phyloP scores from a whole-genome alignment of 2,797 vertebrate species.

The Falco naumanni region DNA sequence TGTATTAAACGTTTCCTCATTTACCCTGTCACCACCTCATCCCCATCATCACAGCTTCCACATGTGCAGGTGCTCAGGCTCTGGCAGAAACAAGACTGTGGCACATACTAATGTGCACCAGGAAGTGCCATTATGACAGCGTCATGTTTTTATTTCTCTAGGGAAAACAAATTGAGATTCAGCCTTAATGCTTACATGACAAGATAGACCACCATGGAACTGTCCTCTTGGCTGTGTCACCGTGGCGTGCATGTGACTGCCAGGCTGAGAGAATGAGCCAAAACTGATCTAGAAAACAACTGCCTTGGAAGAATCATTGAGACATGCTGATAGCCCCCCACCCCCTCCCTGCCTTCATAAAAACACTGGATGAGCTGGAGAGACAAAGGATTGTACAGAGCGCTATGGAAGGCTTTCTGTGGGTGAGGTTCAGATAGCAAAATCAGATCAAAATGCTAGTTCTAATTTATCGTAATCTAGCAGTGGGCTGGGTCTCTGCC shows the following conservation, averaged over 20 bases:
- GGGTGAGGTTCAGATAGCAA: neutral
- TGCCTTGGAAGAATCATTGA: neutral
- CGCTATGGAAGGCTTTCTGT: neutral
- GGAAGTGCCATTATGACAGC: conserved; percentile 26
- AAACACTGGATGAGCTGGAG: neutral
- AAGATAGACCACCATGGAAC: conserved; percentile 18
- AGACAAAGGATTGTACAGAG: neutral
- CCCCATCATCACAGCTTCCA: neutral
- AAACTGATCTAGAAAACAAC: neutral
- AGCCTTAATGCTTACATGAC: neutral
- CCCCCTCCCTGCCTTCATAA: neutral
- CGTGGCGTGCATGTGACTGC: accelerated
- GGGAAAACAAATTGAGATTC: conserved; percentile 36
- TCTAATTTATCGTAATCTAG: neutral
- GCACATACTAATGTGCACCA: neutral
- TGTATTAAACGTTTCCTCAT: conserved; percentile 31
- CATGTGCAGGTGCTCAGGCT: neutral
- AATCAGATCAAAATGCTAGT: neutral
- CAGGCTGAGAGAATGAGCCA: neutral
- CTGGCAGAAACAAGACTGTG: neutral
- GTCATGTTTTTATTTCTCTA: conserved; percentile 24
- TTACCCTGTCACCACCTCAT: conserved; percentile 32
- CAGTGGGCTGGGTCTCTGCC: accelerated
- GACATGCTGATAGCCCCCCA: neutral
- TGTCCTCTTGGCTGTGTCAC: neutral